Conservation (phyloP, 2,888 invertebrate species). For the Alcis repandata region DNA sequence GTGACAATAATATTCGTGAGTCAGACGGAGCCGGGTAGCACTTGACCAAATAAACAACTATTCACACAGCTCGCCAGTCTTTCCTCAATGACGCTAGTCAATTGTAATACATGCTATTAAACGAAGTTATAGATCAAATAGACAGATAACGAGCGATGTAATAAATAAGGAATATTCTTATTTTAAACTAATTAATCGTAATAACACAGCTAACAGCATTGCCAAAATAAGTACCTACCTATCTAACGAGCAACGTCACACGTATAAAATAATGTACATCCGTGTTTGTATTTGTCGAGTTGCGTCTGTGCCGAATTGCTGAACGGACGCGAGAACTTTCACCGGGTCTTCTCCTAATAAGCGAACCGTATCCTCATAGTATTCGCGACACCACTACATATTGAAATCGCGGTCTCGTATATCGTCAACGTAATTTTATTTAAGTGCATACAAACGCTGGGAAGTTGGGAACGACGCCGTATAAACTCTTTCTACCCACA, state of each 20-base stretch:
- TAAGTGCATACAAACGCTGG: not conserved
- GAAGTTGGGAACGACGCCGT: not conserved
- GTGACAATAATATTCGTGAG: constrained; percentile 82
- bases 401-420: constrained; percentile 7
- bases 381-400: constrained; percentile 19
- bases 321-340: constrained; percentile 45
- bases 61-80: constrained; percentile 67
- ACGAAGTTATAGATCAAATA: constrained; percentile 25
- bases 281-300: constrained; percentile 44
- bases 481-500: constrained; percentile 3
- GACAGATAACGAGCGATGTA: constrained; percentile 2
- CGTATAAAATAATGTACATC: constrained; percentile 38
- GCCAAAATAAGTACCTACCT: constrained; percentile 5
- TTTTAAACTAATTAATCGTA: not conserved
- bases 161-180: constrained; percentile 1
- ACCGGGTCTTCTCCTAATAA: constrained; percentile 43
- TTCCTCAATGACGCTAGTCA: constrained; percentile 65
- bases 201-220: not conserved
- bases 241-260: constrained; percentile 11
- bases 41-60: constrained; percentile 83
- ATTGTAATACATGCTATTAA: constrained; percentile 34
- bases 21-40: constrained; percentile 70
- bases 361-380: constrained; percentile 38
- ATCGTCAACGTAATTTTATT: constrained; percentile 5
- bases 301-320: constrained; percentile 47